Percentiles rank a stretch among this genome's conserved stretches.
Conservation (phyloP, 1,140 invertebrate species). For the Drosophila melanica region DNA sequence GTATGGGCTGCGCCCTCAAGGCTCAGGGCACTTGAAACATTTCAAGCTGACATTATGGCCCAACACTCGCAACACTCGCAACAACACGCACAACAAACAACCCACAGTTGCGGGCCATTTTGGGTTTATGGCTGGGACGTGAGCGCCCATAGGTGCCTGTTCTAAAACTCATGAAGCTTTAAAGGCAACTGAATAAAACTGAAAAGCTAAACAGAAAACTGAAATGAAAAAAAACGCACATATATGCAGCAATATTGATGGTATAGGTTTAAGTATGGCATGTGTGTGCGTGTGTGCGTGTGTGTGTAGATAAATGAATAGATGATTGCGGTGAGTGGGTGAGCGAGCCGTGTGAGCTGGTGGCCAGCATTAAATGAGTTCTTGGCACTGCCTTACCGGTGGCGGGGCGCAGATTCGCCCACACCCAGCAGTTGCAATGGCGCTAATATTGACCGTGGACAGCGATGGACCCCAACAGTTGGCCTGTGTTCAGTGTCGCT, state of each 20-base stretch:
- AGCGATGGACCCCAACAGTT: conserved; percentile 69
- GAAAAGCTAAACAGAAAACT: conserved; percentile 27
- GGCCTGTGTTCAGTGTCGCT: conserved; percentile 41
- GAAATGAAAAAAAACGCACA: conserved; percentile 10
- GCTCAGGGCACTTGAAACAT: conserved; percentile 59
- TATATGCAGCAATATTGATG: conserved; percentile 32
- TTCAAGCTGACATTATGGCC: conserved; percentile 40
- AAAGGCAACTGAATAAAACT: conserved; percentile 23
- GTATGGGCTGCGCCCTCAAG: conserved; percentile 46
- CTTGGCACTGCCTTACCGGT: conserved; percentile 73
- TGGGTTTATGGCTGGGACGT: conserved; percentile 30
- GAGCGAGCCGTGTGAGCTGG: background rate
- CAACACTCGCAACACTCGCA: conserved; percentile 18
- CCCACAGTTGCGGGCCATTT: conserved; percentile 37
- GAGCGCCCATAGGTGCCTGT: conserved; percentile 6
- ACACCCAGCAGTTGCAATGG: conserved; percentile 84
- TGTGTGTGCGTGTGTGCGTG: background rate
- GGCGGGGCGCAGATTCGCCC: conserved; percentile 84
- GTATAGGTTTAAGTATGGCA: background rate
- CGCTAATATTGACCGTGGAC: conserved; percentile 83
- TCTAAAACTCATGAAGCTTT: background rate
- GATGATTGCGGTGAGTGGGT: conserved; percentile 5
- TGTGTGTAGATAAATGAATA: conserved; percentile 28
- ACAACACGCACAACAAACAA: conserved; percentile 31
- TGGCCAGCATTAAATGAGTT: conserved; percentile 13